A percentile compares a stretch with the other conserved stretches of the same genome.
These are phyloP conservation scores for Doris montereyensis DNA, from an alignment of 2,888 invertebrate genomes.

Conservation along the genomic window DNA sequence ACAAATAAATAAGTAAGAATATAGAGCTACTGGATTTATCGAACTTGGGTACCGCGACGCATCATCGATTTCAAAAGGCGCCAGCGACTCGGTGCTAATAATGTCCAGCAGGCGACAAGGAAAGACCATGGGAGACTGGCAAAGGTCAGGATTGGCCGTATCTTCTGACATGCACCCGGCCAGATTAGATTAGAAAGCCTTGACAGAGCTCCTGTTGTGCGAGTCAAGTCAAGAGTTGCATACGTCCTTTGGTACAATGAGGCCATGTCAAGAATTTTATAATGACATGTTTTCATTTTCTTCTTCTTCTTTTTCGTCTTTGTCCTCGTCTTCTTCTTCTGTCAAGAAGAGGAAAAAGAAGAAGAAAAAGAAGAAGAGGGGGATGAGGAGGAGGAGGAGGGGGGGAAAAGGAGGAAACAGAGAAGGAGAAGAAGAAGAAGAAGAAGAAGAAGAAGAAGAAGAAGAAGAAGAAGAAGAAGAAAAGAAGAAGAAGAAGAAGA, in stretches of 20 bases:
- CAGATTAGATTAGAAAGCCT: too few species aligned
- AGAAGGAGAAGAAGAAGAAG: background rate
- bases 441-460: background rate
- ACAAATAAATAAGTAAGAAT: too few species aligned
- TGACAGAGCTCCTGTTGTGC: too few species aligned
- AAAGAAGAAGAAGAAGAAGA: background rate
- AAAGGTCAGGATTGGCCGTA: background rate
- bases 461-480: background rate
- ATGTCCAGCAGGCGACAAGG: background rate
- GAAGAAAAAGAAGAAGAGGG: background rate
- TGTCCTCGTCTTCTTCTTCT: background rate
- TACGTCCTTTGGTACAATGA: too few species aligned
- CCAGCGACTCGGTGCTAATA: background rate
- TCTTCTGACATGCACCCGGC: too few species aligned
- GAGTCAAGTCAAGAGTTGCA: too few species aligned
- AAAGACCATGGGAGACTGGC: background rate
- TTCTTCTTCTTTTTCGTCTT: background rate
- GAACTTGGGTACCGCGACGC: background rate
- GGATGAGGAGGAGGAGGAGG: slow-evolving; percentile 6
- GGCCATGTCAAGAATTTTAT: too few species aligned
- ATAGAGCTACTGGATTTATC: too few species aligned
- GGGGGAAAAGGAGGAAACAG: background rate
- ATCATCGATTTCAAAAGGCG: background rate
- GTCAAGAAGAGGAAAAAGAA: background rate
- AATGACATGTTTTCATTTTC: background rate